Base-by-base conservation (phyloP, 2,113 vertebrate species). In the Aptenodytes forsteri region DNA sequence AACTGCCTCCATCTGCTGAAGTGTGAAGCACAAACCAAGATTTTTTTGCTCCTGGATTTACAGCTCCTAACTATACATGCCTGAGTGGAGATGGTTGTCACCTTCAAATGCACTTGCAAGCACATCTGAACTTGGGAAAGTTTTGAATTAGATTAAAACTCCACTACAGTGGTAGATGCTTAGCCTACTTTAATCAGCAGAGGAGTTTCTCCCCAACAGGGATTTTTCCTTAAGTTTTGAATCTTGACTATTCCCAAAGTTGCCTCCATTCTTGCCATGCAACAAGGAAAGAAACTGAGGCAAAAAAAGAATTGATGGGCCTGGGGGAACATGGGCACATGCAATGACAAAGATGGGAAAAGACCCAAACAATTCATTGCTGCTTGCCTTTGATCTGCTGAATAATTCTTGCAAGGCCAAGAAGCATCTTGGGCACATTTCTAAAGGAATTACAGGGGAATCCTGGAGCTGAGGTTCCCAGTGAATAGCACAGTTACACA, bases 121-220 rank as follows among this genome's bases (percentile, higher is more conserved):
- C 7, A 6, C 2, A 5, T 15, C 34, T 25, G 38, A 70, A n/a
- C 20, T 17, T 14, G 26, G 7, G 36, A 47, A 40, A 69, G 8
- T 0, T 2, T 13, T 11, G 3, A 17, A 30, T 50, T 27, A 4
- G 7, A 9, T 4, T n/a, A 6, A 54, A 95, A 61, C 2, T n/a
- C n/a, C 4, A 6, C 22, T 7, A 58, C 18, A 9, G 3, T 4
- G 3, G 10, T 4, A 44, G 56, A 26, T 25, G 17, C 27, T 79
- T 38, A 36, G 10, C 47, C n/a, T 17, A 1, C 5, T 25, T 49
- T 2, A 32, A 21, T 38, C 50, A 81, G 8, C 34, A 55, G 7
- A 61, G 3, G 5, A 38, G 6, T 1, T 42, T 42, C 19, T 49
- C 26, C 44, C 11, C 22, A 46, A 4, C 1, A 16, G 4, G 18